Evolutionary conservation across 2,113 vertebrate genomes (phyloP), one percentile per base, ranked within the genome.

Genomic region (Apteryx owenii): DNA sequence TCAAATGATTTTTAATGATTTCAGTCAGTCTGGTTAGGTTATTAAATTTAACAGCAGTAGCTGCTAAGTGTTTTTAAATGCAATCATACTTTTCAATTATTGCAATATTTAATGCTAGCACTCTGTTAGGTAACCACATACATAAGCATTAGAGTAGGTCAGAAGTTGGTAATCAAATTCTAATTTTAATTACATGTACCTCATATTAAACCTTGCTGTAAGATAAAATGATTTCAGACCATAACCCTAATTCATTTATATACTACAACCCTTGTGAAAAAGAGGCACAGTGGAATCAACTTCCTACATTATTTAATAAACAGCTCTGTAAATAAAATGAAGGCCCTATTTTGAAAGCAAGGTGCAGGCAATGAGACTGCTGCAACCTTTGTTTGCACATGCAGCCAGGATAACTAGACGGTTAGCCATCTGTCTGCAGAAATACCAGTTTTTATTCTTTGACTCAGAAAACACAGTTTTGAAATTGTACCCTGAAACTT

Each of bases 151-250:
- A 81, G 50, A 77, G 68, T 44, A 78, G 79, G 85, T 82, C 38
- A 10, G 6, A 89, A 94, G 19, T 25, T 84, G 62, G 54, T 56
- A 90, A 85, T 93, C 77, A 77, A 89, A 33, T 66, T 73, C 72
- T 77, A 80, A 85, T 87, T 95, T 95, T 96, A 93, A 95, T 97
- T 90, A 94, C 46, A 85, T 29, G 33, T 72, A 75, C 36, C 78
- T 89, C 51, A 69, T 87, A 89, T 87, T 85, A 93, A 93, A 95
- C 75, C 54, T 87, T 89, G 36, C 21, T 62, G 44, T 48, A 88
- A 73, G 54, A 76, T 36, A 83, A 91, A 94, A 91, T 38, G 21
- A 38, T 64, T 95, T 95, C 64, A 93, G 85, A 81, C 51, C 20
- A 88, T 56, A 89, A 73, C 31, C 19, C 36, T 60, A 81, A 91